Evolutionary conservation across 37 sponge, comb jelly and placozoan genomes (phyloP).

Genomic region (Theonella swinhoei): DNA sequence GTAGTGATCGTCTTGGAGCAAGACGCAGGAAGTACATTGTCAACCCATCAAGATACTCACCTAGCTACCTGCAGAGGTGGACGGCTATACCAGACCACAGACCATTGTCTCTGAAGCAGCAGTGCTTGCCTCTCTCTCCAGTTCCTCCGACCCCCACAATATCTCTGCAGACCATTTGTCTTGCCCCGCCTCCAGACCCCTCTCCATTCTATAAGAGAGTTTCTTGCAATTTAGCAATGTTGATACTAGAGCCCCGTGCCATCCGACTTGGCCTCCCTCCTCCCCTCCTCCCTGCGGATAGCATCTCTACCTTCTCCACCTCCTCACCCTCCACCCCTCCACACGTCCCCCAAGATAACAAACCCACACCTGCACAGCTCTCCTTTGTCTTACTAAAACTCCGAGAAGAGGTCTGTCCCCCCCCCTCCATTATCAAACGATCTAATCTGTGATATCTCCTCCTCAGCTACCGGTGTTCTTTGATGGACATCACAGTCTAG

Average conservation of each 20-base stretch:
- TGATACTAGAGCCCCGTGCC: background rate
- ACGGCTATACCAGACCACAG: too few species aligned
- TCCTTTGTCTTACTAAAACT: conserved; percentile 64
- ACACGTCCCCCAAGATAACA: background rate
- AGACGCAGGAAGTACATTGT: background rate
- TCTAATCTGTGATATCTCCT: background rate
- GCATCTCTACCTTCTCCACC: background rate
- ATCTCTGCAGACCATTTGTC: background rate
- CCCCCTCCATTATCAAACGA: background rate
- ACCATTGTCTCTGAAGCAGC: background rate
- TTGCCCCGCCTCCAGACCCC: background rate
- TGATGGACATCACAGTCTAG: conserved; percentile 57
- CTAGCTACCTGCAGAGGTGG: background rate
- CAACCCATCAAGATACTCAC: background rate
- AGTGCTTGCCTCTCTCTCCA: background rate
- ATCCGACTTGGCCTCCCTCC: background rate
- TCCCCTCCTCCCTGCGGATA: background rate
- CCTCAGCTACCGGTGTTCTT: conserved; percentile 66
- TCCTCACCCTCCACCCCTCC: background rate
- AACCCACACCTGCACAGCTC: conserved; percentile 58
- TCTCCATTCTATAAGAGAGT: background rate
- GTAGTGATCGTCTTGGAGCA: too few species aligned
- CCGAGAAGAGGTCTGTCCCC: conserved; percentile 68
- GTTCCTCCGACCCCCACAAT: background rate
- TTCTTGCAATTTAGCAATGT: too few species aligned